Base-by-base conservation (phyloP, 1,140 invertebrate species). In the Maniola jurtina region DNA sequence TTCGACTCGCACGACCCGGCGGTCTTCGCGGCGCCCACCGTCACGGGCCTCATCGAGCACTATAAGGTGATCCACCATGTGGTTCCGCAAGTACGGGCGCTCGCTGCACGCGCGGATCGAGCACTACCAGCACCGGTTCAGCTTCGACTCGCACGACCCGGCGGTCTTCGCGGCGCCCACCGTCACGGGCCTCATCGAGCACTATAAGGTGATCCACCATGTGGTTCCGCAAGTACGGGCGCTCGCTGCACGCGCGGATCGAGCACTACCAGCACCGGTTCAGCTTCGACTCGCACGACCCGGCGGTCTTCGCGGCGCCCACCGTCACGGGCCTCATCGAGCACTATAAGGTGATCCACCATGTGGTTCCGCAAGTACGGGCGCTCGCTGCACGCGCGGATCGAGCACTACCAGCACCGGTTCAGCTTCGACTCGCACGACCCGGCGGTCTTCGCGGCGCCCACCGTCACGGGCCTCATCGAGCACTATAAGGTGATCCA, bases 61-160 rank as follows among this genome's bases (percentile, higher is more conserved):
- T 99, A 83, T 56, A 83, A 83, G 80, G 83, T 82, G 45, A 45
- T 9, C 11, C 5, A 1, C 5, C 42, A 3, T 7, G 0, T 10
- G 1, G 14, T 34, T 4, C 11, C 98, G 7, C 92, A 99, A 36
- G 36, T 98, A 99, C n/a, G n/a, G n/a, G n/a, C n/a, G n/a, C n/a
- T n/a, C n/a, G n/a, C n/a, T n/a, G n/a, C n/a, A n/a, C n/a, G n/a
- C n/a, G n/a, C n/a, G n/a, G n/a, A n/a, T n/a, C n/a, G n/a, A n/a
- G n/a, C 98, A 99, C 84, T 98, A 97, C 94, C 98, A 98, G 88
- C 97, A 99, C 86, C 95, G 96, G 72, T 91, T 90, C 82, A 97
- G 95, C 90, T 99, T 99, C 86, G 98, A 99, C 92, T 97, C 97
- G n/a, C n/a, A n/a, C n/a, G n/a, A n/a, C n/a, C n/a, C n/a, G n/a